These are phyloP conservation scores for Orthonevra nobilis DNA, from an alignment of 2,888 invertebrate species.

Conservation along the genomic window DNA sequence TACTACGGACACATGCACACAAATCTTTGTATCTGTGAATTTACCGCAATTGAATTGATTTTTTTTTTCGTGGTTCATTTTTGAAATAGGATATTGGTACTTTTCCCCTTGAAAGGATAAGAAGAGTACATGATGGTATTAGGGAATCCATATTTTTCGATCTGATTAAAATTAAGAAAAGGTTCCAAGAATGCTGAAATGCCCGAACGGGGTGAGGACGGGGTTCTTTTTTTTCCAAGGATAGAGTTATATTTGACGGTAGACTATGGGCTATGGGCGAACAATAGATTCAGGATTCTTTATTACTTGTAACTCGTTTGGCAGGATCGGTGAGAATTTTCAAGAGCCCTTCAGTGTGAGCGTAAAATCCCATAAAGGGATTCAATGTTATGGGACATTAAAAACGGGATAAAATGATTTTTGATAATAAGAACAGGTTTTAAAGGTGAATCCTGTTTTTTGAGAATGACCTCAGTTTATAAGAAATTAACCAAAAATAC, in stretches of 20 bases:
- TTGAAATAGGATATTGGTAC: conserved; percentile 51
- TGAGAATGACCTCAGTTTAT: too few relatives aligned
- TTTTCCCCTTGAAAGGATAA: conserved; percentile 55
- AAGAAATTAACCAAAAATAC: too few relatives aligned
- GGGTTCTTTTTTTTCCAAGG: conserved; percentile 10
- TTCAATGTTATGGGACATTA: too few relatives aligned
- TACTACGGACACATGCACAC: conserved; percentile 3
- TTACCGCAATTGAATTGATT: conserved; percentile 55
- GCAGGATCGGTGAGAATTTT: too few relatives aligned
- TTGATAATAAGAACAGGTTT: too few relatives aligned
- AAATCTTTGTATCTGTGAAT: conserved; percentile 6
- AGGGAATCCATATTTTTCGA: conserved; percentile 65
- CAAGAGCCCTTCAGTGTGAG: too few relatives aligned
- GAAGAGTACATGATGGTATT: conserved; percentile 57
- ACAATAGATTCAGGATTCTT: conserved; percentile 24
- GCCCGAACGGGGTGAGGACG: conserved; percentile 27
- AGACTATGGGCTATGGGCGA: conserved; percentile 11
- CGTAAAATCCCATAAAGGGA: too few relatives aligned
- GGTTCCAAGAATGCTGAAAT: conserved; percentile 36
- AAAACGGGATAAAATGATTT: too few relatives aligned
- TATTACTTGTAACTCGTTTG: conserved; percentile 10
- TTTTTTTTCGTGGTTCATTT: conserved; percentile 31
- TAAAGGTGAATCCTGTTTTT: too few relatives aligned
- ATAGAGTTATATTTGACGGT: conserved; percentile 27
- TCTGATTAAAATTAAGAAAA: conserved; percentile 69